These are phyloP conservation scores for Trissonchulus sp. DNA, from an alignment of 2,888 invertebrate species.

Conservation along the genomic window DNA sequence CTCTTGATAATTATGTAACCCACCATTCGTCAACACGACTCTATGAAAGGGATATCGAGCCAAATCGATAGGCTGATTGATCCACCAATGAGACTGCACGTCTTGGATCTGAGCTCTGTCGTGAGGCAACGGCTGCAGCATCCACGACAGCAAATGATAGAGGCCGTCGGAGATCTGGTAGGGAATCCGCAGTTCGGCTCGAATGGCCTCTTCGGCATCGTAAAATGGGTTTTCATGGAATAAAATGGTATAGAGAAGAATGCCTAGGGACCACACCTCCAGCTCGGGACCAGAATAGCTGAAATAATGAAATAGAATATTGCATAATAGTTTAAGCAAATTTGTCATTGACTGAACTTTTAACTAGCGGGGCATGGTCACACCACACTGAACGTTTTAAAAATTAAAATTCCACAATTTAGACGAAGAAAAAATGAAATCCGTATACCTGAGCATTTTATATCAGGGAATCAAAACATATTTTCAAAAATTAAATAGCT, in stretches of 20 bases:
- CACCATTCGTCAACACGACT: slow-evolving; percentile 53
- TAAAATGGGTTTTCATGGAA: slow-evolving; percentile 70
- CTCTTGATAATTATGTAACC: neutral
- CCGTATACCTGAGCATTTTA: no score
- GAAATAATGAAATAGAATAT: slow-evolving; percentile 31
- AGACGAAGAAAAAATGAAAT: no score
- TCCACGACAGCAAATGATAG: slow-evolving; percentile 59
- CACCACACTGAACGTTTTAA: no score
- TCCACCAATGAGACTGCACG: slow-evolving; percentile 63
- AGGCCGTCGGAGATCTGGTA: slow-evolving; percentile 54
- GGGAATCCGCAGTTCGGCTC: slow-evolving; percentile 63
- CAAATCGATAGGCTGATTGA: slow-evolving; percentile 60
- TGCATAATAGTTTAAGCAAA: no score
- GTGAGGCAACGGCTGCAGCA: slow-evolving; percentile 63
- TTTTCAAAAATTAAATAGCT: no score
- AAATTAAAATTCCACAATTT: no score
- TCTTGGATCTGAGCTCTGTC: slow-evolving; percentile 61
- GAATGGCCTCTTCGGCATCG: slow-evolving; percentile 66
- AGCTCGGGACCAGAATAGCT: slow-evolving; percentile 67
- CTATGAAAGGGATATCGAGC: slow-evolving; percentile 61
- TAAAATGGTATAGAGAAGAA: slow-evolving; percentile 67
- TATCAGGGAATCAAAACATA: no score
- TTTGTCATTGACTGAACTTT: no score
- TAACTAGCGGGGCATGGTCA: no score
- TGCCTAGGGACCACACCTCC: slow-evolving; percentile 71